Percentiles rank a stretch among this genome's conserved stretches.
These are phyloP conservation scores for Brachynemurus nebulosus DNA, from an alignment of 2,888 invertebrate species.

Conservation along the genomic window DNA sequence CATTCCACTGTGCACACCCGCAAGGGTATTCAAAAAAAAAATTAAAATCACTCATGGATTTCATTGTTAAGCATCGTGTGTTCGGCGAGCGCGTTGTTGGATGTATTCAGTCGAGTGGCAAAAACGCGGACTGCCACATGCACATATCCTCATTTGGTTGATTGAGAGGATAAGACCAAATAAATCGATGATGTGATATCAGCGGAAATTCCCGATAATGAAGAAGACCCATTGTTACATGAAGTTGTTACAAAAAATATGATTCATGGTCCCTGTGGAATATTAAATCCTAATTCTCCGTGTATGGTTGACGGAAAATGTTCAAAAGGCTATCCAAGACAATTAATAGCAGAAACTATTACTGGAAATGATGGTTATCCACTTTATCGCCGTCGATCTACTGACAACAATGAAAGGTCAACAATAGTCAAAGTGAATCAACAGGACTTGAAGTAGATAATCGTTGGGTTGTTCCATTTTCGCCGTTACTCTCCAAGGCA, in stretches of 20 bases:
- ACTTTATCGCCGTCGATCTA: constrained; percentile 16
- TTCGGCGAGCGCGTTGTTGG: constrained; percentile 8
- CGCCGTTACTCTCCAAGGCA: constrained; percentile 22
- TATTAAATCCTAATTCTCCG: constrained; percentile 23
- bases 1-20: constrained; percentile 13
- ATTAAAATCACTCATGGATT: constrained; percentile 11
- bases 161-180: constrained; percentile 10
- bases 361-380: constrained; percentile 18
- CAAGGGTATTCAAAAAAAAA: constrained; percentile 15
- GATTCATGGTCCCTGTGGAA: constrained; percentile 31
- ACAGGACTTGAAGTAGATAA: constrained; percentile 21
- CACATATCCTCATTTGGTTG: constrained; percentile 12
- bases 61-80: constrained; percentile 8
- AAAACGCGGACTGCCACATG: constrained; percentile 13
- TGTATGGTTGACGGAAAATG: constrained; percentile 26
- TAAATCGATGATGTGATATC: background rate
- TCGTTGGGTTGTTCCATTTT: constrained; percentile 26
- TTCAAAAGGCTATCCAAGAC: constrained; percentile 19
- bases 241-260: too few species aligned
- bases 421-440: constrained; percentile 16
- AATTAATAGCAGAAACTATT: constrained; percentile 12
- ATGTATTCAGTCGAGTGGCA: constrained; percentile 8
- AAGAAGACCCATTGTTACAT: constrained; percentile 21
- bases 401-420: constrained; percentile 17
- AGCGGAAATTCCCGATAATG: constrained; percentile 20